Base-by-base conservation (phyloP, 2,888 invertebrate species). In the Spialia ferax region DNA sequence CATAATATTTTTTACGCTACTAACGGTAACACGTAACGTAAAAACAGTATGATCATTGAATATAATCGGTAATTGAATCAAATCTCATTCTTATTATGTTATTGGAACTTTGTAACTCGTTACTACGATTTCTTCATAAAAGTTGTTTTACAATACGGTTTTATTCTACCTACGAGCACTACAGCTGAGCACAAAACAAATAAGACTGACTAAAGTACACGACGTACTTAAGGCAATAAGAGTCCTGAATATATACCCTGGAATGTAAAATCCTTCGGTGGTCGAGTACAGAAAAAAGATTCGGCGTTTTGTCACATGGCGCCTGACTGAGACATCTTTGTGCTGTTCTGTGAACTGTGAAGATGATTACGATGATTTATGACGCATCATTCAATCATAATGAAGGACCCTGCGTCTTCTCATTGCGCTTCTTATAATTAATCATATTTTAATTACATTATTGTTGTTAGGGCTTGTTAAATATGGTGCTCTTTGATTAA, bases 391-490 rank as follows among this genome's bases (percentile, higher is more conserved):
- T 35, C 32, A 35, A 35, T 35, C 32, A 35, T 38, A 7, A 38
- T 38, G 38, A 38, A 38, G 38, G 38, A 38, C 3, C n/a, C 38
- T 3, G n/a, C n/a, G 38, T 38, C n/a, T 38, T n/a, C n/a, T 38
- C n/a, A 38, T 13, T 35, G 35, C 13, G 13, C 13, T 35, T 38
- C 38, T 38, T 38, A n/a, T n/a, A n/a, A 38, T 38, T 38, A 38
- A 38, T 38, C 38, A 38, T 38, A n/a, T 38, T 38, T 5, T 38
- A 38, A 38, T 38, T 38, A 13, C 4, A 38, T 38, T 38, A n/a
- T 13, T 38, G 38, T 38, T 38, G 38, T 38, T 38, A n/a, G 38
- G 38, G 13, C 38, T n/a, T 38, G 38, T 38, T 38, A 38, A 38
- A 38, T 38, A 38, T 38, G 38, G n/a, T 38, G 13, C 3, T 38